Conservation (phyloP, 2,888 invertebrate genomes). For the Drepana falcataria region DNA sequence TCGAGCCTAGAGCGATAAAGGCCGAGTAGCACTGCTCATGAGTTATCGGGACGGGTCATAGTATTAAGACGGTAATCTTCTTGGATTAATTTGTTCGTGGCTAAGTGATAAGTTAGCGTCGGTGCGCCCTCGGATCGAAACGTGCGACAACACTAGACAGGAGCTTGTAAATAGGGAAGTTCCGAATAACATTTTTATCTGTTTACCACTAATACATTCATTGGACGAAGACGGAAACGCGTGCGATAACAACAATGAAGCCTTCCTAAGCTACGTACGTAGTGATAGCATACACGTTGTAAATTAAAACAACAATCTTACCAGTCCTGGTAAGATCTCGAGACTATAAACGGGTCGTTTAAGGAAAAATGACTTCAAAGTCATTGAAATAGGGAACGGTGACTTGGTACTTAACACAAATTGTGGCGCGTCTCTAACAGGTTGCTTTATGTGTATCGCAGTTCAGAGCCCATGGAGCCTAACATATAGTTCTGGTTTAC, state of each 20-base stretch:
- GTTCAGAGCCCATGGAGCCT: constrained; percentile 54
- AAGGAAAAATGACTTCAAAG: constrained; percentile 34
- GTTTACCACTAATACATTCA: constrained; percentile 35
- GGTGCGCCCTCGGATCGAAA: constrained; percentile 40
- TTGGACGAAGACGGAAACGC: constrained; percentile 22
- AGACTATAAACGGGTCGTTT: constrained; percentile 20
- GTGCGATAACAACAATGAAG: constrained; percentile 26
- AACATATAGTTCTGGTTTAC: constrained; percentile 61
- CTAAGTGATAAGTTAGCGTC: constrained; percentile 68
- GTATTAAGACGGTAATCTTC: constrained; percentile 62
- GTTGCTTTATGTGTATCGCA: constrained; percentile 50
- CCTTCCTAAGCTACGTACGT: constrained; percentile 41
- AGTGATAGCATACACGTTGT: constrained; percentile 49
- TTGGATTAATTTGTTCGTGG: constrained; percentile 69
- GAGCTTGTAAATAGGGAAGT: constrained; percentile 35
- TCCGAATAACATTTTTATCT: constrained; percentile 30
- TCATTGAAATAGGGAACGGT: constrained; percentile 34
- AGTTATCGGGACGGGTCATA: constrained; percentile 65
- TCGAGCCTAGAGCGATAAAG: constrained; percentile 67
- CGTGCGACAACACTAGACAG: constrained; percentile 40
- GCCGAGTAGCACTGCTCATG: constrained; percentile 54
- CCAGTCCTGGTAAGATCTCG: too few relatives aligned
- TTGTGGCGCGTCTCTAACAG: constrained; percentile 44
- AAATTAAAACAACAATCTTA: constrained; percentile 63
- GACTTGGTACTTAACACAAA: constrained; percentile 25